Conservation (phyloP, 2,113 vertebrate genomes). For the Datnioides undecimradiatus region DNA sequence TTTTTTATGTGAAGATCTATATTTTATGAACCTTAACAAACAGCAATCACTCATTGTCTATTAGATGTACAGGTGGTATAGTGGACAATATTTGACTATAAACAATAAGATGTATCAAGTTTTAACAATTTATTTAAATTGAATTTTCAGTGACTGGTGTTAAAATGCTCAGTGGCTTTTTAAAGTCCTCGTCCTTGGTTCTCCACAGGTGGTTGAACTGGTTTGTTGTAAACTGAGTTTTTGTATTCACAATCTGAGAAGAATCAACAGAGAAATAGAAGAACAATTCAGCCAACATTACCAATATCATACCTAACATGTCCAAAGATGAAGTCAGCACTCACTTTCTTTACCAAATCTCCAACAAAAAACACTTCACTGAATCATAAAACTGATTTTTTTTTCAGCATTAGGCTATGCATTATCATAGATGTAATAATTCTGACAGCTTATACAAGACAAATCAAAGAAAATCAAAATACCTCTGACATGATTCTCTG, state of each 20-base stretch:
- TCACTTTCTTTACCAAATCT: conserved; percentile 38
- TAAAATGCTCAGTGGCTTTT: not conserved
- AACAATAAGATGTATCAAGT: not conserved
- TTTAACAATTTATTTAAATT: not conserved
- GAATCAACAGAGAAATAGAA: conserved; percentile 17
- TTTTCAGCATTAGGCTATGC: not conserved
- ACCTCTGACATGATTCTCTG: conserved; percentile 24
- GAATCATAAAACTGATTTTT: not conserved
- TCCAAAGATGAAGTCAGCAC: conserved; percentile 41
- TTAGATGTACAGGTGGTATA: not conserved
- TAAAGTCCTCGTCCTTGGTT: not conserved
- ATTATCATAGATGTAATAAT: not conserved
- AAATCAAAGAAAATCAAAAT: not conserved
- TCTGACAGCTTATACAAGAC: not conserved
- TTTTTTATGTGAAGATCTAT: not conserved
- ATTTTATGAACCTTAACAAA: not conserved
- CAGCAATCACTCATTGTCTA: not conserved
- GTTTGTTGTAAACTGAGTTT: conserved; percentile 80
- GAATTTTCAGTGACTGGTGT: not conserved
- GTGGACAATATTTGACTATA: no score
- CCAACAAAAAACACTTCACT: not conserved
- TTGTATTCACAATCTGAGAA: conserved; percentile 61
- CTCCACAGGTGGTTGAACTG: conserved; percentile 44
- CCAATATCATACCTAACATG: not conserved
- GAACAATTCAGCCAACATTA: not conserved